These are phyloP conservation scores for Hycleus cichorii DNA, from an alignment of 1,140 invertebrate genomes.

Conservation along the genomic window DNA sequence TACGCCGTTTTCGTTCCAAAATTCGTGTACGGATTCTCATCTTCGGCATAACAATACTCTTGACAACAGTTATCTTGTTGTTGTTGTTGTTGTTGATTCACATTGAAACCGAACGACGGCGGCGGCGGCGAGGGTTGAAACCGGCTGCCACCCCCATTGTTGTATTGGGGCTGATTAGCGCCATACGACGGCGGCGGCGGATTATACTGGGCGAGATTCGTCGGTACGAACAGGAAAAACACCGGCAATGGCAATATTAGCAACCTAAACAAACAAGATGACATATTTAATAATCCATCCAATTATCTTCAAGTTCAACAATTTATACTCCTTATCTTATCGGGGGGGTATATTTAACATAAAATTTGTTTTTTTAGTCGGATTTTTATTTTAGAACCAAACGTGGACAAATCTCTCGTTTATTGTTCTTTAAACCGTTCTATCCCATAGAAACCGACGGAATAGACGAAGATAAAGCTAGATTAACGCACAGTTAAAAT, in stretches of 20 bases:
- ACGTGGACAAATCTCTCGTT: too few species aligned
- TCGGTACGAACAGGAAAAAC: too few species aligned
- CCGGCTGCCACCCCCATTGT: not conserved
- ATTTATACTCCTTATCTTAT: too few species aligned
- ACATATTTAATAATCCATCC: too few species aligned
- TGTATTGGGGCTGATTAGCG: not conserved
- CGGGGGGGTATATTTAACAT: too few species aligned
- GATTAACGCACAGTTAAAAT: slow-evolving; percentile 7
- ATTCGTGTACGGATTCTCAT: slow-evolving; percentile 51
- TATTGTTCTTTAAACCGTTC: too few species aligned
- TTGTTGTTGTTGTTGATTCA: not conserved
- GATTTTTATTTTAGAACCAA: too few species aligned
- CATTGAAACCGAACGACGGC: not conserved
- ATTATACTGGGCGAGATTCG: too few species aligned
- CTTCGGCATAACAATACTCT: slow-evolving; percentile 51
- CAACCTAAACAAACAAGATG: too few species aligned
- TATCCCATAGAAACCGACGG: not conserved
- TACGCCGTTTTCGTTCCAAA: slow-evolving; percentile 60
- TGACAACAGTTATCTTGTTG: slow-evolving; percentile 39
- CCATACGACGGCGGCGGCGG: not conserved
- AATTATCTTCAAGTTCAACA: too few species aligned
- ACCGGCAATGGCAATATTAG: too few species aligned
- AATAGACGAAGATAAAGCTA: slow-evolving; percentile 3
- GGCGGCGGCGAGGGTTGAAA: not conserved
- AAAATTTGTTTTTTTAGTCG: too few species aligned